These are phyloP conservation scores for Archips xylosteana DNA, from an alignment of 2,888 invertebrate genomes.

Conservation along the genomic window DNA sequence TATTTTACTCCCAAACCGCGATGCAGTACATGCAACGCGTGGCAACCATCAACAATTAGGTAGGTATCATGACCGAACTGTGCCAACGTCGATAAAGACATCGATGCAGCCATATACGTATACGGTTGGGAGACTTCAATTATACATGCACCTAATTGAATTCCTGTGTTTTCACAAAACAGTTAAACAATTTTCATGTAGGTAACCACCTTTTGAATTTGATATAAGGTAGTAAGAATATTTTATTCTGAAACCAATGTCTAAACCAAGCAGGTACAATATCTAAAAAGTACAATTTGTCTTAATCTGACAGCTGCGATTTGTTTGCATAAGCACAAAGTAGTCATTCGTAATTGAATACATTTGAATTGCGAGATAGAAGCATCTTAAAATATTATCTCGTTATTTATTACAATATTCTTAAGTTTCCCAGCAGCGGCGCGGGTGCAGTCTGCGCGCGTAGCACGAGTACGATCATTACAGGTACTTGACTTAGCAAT, in stretches of 20 bases:
- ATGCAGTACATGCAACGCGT: slow-evolving; percentile 33
- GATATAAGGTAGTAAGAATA: neutral
- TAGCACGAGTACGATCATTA: slow-evolving; percentile 60
- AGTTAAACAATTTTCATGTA: neutral
- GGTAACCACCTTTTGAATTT: neutral
- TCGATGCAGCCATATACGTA: slow-evolving; percentile 32
- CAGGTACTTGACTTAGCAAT: slow-evolving; percentile 73
- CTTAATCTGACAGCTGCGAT: slow-evolving; percentile 29
- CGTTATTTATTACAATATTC: slow-evolving; percentile 53
- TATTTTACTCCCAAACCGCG: slow-evolving; percentile 14
- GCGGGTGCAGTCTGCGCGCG: slow-evolving; percentile 49
- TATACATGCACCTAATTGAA: slow-evolving; percentile 4
- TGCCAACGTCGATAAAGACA: slow-evolving; percentile 38
- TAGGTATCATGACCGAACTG: slow-evolving; percentile 35
- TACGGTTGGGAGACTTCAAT: slow-evolving; percentile 24
- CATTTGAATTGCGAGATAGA: slow-evolving; percentile 35
- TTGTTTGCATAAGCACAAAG: slow-evolving; percentile 31
- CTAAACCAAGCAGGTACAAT: neutral
- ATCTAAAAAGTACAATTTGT: slow-evolving; percentile 19
- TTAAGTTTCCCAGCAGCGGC: slow-evolving; percentile 52
- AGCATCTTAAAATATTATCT: slow-evolving; percentile 30
- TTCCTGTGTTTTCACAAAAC: neutral
- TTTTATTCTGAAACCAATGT: neutral
- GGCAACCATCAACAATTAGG: slow-evolving; percentile 38
- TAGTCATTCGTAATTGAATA: slow-evolving; percentile 23